Percentiles rank a stretch among this genome's conserved stretches.
phyloP scores from a whole-genome alignment of 2,888 invertebrate species.

The Volucella inflata region DNA sequence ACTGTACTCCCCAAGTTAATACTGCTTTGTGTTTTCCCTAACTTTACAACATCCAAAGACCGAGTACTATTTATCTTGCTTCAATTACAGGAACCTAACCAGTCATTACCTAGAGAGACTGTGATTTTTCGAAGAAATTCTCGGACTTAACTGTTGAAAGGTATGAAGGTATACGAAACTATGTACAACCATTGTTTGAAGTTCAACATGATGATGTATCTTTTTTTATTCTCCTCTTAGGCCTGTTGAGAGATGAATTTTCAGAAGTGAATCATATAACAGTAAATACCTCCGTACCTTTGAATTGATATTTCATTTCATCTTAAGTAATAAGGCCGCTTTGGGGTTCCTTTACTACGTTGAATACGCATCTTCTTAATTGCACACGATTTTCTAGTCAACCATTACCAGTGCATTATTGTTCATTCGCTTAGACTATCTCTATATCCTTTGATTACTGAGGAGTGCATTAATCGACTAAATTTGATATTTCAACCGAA shows the following conservation, averaged over 20 bases:
- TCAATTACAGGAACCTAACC: too few relatives aligned
- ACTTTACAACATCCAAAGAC: too few relatives aligned
- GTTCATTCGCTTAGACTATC: conserved; percentile 38
- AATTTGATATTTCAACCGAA: conserved; percentile 63
- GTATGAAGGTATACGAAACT: too few relatives aligned
- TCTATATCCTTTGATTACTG: conserved; percentile 50
- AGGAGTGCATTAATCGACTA: conserved; percentile 56
- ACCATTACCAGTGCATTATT: conserved; percentile 17
- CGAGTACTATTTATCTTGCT: too few relatives aligned
- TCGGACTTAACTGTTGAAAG: too few relatives aligned
- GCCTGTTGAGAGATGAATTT: too few relatives aligned
- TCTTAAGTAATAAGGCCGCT: conserved; percentile 36
- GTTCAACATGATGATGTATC: background rate
- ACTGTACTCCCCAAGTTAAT: too few relatives aligned
- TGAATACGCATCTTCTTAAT: conserved; percentile 48
- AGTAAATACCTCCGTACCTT: conserved; percentile 24
- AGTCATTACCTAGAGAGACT: too few relatives aligned
- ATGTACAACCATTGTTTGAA: too few relatives aligned
- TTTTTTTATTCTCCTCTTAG: background rate
- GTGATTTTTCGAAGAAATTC: too few relatives aligned
- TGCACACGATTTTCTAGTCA: conserved; percentile 41
- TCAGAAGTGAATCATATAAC: conserved; percentile 3
- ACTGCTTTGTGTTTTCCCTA: too few relatives aligned
- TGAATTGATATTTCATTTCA: conserved; percentile 40
- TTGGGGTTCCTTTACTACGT: conserved; percentile 10